Conservation (phyloP, 2,797 vertebrate genomes). For the Platalea minor region DNA sequence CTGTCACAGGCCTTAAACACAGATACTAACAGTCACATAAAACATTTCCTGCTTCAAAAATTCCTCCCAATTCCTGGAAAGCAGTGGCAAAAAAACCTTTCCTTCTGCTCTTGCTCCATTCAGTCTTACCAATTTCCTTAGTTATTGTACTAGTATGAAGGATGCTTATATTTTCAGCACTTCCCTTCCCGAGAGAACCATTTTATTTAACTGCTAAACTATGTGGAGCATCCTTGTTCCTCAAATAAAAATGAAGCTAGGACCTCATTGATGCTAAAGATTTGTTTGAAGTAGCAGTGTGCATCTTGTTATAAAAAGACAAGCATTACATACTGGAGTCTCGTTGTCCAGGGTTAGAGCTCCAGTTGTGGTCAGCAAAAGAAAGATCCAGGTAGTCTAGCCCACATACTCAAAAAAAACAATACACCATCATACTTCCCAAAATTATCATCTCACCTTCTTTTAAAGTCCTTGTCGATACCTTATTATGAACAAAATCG, state of each 20-base stretch:
- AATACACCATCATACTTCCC: neutral
- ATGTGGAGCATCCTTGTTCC: neutral
- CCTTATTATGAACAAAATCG: neutral
- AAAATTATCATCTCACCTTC: neutral
- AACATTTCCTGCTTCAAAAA: neutral
- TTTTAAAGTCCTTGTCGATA: neutral
- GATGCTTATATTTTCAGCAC: neutral
- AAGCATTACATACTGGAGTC: neutral
- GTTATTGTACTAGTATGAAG: neutral
- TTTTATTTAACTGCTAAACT: neutral
- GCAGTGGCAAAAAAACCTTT: neutral
- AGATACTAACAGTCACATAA: neutral
- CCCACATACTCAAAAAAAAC: neutral
- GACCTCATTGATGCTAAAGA: neutral
- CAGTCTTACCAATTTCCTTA: neutral
- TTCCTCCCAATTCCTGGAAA: neutral
- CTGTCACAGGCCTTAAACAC: neutral
- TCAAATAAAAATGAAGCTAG: neutral
- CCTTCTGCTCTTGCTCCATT: neutral
- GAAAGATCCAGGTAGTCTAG: neutral
- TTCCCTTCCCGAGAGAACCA: neutral
- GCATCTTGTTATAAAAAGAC: neutral
- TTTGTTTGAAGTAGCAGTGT: neutral
- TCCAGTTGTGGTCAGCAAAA: neutral
- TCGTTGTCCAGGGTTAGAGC: neutral